Evolutionary conservation across 2,113 vertebrate genomes (phyloP), one percentile per base, ranked within the genome.

Genomic region (Psophia crepitans): DNA sequence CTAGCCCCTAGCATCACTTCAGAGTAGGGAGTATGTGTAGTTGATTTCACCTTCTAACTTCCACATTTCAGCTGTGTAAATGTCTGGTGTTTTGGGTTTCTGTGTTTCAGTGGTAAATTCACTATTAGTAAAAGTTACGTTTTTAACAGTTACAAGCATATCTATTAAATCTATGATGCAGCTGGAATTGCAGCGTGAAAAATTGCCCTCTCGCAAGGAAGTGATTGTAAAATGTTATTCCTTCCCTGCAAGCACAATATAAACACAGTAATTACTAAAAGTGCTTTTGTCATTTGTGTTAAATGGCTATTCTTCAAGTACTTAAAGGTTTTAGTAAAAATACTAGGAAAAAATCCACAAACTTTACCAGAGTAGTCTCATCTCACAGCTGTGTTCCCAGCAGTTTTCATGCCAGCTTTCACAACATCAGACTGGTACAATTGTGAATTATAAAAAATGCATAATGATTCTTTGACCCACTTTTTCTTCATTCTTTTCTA

Each of bases 301-400:
- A 76, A 71, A 43, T 35, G 58, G 51, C 46, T 66, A 26, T 82
- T 93, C n/a, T 74, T 84, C 19, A 84, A 53, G 35, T 84, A 70
- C 70, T 82, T 63, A 41, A 65, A 7, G 5, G 6, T 49, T 88
- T 81, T 46, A 87, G 41, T 3, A 78, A 49, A 85, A n/a, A 5
- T 11, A 68, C 5, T 33, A 54, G 15, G 1, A 24, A 21, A 39
- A 39, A 11, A 1, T 0, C 5, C 3, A 9, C 22, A 65, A 53
- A 74, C 3, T 6, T 77, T 60, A 57, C 27, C 37, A 32, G 43
- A 77, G 48, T 15, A 71, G 43, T 41, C 21, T 89, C 14, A 58
- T 68, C 21, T 89, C 74, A 39, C 33, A 68, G 57, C 51, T 87
- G 75, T 46, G 17, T 63, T 78, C 48, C 8, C 64, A 74, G 21